Base-by-base conservation (phyloP, 2,797 vertebrate genomes). In the Zalophus californianus region DNA sequence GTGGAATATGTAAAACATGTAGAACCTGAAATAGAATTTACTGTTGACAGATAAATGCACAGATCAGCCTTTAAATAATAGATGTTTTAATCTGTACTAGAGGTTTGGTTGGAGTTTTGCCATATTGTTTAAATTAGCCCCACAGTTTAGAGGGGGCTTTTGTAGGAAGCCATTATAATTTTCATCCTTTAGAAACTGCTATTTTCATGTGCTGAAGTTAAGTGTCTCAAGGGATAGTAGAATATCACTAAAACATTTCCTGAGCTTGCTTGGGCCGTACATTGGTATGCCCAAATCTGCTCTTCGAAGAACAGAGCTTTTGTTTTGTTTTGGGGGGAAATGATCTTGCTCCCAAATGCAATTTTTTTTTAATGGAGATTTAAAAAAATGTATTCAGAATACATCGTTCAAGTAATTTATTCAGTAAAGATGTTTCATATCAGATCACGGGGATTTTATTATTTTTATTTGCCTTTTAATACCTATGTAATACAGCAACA, bases 161-260 rank as follows among this genome's bases (percentile, higher is more conserved):
- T 98, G 97, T 98, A 98, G 98, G 98, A 99, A 98, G 98, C 96
- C 97, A 97, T 98, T 98, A 97, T 95, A 98, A 98, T 98, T 98
- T 98, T 98, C 97, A 98, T 98, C 98, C 96, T 96, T 97, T 68
- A 97, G 98, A 98, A 97, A 96, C 97, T 97, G 96, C 98, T 98
- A 97, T 99, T 99, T 99, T 98, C 98, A 98, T 98, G 98, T 98
- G 98, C 98, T 98, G 98, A 96, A 98, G 95, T 98, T 96, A 97
- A 98, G 94, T 85, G 97, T 98, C 99, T 97, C 98, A 97, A 78
- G 98, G 98, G 99, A 99, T 86, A 97, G 95, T 96, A 92, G 97
- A 98, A 97, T 98, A 98, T 98, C 98, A 98, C 95, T 98, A 97
- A 99, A 98, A 98, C 97, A 98, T 99, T 99, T 99, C 98, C 98